A percentile compares a stretch with the other conserved stretches of the same genome.
Evolutionary conservation across 2,113 vertebrate genomes (phyloP).

Genomic region (Hyperopisus bebe): DNA sequence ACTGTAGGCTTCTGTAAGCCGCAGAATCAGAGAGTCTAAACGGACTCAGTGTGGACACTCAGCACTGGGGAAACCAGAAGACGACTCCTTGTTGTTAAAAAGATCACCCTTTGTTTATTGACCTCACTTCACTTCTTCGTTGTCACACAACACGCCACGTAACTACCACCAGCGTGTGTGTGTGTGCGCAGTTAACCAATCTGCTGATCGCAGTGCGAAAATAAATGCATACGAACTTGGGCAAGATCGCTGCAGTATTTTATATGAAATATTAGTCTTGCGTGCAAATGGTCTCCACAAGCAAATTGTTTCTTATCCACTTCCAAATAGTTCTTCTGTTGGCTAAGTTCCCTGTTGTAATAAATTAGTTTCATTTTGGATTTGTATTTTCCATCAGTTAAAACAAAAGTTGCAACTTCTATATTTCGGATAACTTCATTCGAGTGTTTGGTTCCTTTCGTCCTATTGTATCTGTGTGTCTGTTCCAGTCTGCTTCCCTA

Average conservation of each 20-base stretch:
- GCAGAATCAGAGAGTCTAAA: not conserved
- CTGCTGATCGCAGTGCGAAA: not conserved
- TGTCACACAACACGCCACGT: not conserved
- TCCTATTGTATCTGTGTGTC: not conserved
- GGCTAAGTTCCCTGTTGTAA: not conserved
- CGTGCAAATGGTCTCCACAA: not conserved
- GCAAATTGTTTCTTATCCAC: not conserved
- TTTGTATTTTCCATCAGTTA: not conserved
- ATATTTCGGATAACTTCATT: not conserved
- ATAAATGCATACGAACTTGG: not conserved
- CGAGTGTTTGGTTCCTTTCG: not conserved
- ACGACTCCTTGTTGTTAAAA: not conserved
- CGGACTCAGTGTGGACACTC: not conserved
- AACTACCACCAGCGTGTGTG: not conserved
- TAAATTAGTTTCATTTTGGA: not conserved
- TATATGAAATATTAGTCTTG: not conserved
- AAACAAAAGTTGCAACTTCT: not conserved
- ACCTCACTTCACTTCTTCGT: not conserved
- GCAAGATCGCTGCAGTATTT: not conserved
- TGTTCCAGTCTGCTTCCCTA: constrained; percentile 78
- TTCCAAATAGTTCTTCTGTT: not conserved
- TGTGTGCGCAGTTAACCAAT: not conserved
- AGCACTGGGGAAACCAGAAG: not conserved
- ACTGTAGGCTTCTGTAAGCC: not conserved
- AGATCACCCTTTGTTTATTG: not conserved